Percentiles rank a stretch among this genome's conserved stretches.
phyloP scores from a whole-genome alignment of 2,888 invertebrate species.

The Scrobipalpa costella region DNA sequence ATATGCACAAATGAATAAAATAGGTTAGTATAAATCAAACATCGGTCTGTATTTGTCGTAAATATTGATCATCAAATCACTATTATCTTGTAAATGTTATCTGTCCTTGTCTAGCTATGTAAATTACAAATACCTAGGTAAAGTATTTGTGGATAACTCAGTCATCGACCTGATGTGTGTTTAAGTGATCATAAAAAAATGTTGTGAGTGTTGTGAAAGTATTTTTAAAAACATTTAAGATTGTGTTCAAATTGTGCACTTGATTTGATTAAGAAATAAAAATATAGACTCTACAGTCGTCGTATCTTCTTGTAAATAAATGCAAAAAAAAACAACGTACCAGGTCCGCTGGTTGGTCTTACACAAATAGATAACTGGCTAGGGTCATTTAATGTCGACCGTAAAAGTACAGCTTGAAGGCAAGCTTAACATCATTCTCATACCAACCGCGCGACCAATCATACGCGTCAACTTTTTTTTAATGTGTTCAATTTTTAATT shows the following conservation, averaged over 20 bases:
- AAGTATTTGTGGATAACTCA: not conserved
- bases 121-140: not conserved
- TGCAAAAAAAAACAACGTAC: not conserved
- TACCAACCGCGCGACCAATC: constrained; percentile 44
- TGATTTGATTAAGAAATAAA: too few relatives aligned
- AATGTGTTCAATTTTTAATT: not conserved
- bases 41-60: not conserved
- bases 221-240: too few relatives aligned
- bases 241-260: too few relatives aligned
- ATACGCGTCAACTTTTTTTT: constrained; percentile 42
- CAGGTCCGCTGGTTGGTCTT: constrained; percentile 4
- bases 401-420: too few relatives aligned
- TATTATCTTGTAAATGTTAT: not conserved
- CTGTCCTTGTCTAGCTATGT: not conserved
- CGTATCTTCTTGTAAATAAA: not conserved
- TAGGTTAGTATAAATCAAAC: not conserved
- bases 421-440: constrained; percentile 41
- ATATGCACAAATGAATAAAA: not conserved
- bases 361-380: constrained; percentile 40
- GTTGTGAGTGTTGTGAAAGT: too few relatives aligned
- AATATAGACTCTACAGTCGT: not conserved
- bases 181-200: not conserved
- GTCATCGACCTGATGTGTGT: not conserved
- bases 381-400: constrained; percentile 40
- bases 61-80: not conserved